These are phyloP conservation scores for Leptopterna dolabrata DNA, from an alignment of 2,888 invertebrate species.

Conservation along the genomic window DNA sequence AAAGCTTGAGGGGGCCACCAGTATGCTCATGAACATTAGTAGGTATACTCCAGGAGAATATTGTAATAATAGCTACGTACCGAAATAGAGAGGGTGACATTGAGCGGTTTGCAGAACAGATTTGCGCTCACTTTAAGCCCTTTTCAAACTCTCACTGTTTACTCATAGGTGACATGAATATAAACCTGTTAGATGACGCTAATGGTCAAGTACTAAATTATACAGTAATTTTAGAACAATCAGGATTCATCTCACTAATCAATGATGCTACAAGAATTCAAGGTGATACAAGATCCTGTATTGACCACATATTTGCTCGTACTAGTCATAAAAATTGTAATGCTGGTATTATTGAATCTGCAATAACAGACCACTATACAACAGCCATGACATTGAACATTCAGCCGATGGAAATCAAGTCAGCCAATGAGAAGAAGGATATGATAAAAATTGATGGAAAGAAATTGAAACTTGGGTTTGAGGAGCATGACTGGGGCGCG, in stretches of 20 bases:
- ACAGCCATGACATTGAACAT: background rate
- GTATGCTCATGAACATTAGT: background rate
- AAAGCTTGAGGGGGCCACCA: background rate
- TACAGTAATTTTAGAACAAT: background rate
- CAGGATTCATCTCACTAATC: background rate
- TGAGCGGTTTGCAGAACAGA: constrained; percentile 16
- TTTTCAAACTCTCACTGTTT: background rate
- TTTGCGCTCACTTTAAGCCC: constrained; percentile 19
- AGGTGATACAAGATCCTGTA: background rate
- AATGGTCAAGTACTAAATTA: constrained; percentile 5
- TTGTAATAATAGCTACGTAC: too few relatives aligned
- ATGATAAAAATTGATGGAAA: background rate
- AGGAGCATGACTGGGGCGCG: background rate
- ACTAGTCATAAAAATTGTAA: background rate
- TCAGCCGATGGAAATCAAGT: background rate
- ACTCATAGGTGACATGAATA: constrained; percentile 27
- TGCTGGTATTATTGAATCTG: background rate
- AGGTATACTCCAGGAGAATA: too few relatives aligned
- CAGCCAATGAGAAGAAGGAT: background rate
- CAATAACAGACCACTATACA: constrained; percentile 1
- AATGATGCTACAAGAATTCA: constrained; percentile 14
- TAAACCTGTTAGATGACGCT: background rate
- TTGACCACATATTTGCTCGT: constrained; percentile 16
- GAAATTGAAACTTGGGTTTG: background rate
- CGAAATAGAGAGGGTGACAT: constrained; percentile 15